Percentiles rank a stretch among this genome's conserved stretches.
Evolutionary conservation across 2,888 invertebrate genomes (phyloP).

Genomic region (Drosophila kokeensis): DNA sequence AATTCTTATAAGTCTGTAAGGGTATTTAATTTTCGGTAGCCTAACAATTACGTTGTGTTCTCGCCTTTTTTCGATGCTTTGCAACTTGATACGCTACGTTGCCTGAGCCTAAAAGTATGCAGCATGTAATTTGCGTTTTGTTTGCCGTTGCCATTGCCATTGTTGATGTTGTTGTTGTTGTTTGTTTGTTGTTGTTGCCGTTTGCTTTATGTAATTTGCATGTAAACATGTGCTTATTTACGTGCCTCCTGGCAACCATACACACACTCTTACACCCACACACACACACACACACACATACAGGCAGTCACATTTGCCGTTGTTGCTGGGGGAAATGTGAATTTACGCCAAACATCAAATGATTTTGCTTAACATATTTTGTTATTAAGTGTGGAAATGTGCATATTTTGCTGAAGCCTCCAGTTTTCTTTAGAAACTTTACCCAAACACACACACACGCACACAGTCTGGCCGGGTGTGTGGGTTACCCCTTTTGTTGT

Average conservation of each 20-base stretch:
- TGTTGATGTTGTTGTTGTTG: slow-evolving; percentile 22
- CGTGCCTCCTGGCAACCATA: slow-evolving; percentile 59
- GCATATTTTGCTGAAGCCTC: slow-evolving; percentile 66
- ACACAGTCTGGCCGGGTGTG: slow-evolving; percentile 5
- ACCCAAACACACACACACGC: neutral
- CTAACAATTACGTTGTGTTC: neutral
- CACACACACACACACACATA: slow-evolving; percentile 21
- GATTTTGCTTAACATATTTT: slow-evolving; percentile 81
- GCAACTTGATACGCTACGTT: slow-evolving; percentile 58
- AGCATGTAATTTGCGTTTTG: slow-evolving; percentile 76
- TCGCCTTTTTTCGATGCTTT: slow-evolving; percentile 29
- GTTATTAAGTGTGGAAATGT: slow-evolving; percentile 81
- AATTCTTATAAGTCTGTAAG: neutral
- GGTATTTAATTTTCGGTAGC: slow-evolving; percentile 1
- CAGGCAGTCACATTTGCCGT: slow-evolving; percentile 22
- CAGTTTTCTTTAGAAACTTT: slow-evolving; percentile 33
- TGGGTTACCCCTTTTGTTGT: slow-evolving; percentile 24
- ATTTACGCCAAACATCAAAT: slow-evolving; percentile 75
- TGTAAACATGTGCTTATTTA: slow-evolving; percentile 80
- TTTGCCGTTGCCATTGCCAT: slow-evolving; percentile 59
- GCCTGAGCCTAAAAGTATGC: slow-evolving; percentile 69
- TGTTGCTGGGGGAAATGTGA: slow-evolving; percentile 27
- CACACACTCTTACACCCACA: slow-evolving; percentile 20
- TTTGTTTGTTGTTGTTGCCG: slow-evolving; percentile 37
- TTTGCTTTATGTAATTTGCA: slow-evolving; percentile 79